phyloP scores from a whole-genome alignment of 2,113 vertebrate species.

The Pleuronectes platessa region DNA sequence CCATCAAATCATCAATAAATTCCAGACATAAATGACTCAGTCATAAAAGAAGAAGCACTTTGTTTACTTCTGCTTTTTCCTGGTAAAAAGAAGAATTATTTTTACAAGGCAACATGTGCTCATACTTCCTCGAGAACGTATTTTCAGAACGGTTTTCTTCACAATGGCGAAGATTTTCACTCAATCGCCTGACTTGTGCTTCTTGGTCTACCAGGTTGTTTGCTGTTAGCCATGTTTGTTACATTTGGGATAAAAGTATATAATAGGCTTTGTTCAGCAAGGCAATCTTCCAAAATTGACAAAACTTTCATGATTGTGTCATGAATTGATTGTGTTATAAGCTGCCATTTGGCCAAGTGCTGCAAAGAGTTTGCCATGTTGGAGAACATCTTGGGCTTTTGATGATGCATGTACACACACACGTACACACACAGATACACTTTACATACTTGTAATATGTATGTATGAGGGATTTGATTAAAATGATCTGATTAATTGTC shows the following conservation, averaged over 20 bases:
- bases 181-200: neutral
- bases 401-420: neutral
- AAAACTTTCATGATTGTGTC: too few relatives aligned
- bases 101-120: neutral
- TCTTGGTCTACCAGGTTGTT: too few relatives aligned
- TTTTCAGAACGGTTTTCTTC: neutral
- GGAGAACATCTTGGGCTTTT: constrained; percentile 29
- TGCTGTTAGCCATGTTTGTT: too few relatives aligned
- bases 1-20: neutral
- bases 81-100: neutral
- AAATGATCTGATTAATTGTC: too few relatives aligned
- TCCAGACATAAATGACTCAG: neutral
- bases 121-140: too few relatives aligned
- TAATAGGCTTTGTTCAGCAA: too few relatives aligned
- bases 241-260: too few relatives aligned
- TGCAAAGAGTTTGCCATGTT: constrained; percentile 10
- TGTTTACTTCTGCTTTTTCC: neutral
- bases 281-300: too few relatives aligned
- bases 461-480: constrained; percentile 1
- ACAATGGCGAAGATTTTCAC: too few relatives aligned
- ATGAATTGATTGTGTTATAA: constrained; percentile 7
- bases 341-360: constrained; percentile 30
- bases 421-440: neutral
- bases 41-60: neutral
- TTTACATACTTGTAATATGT: constrained; percentile 15